Percentiles rank a stretch among this genome's conserved stretches.
These are phyloP conservation scores for Dusona sp. DNA, from an alignment of 2,888 invertebrate species.

Conservation along the genomic window DNA sequence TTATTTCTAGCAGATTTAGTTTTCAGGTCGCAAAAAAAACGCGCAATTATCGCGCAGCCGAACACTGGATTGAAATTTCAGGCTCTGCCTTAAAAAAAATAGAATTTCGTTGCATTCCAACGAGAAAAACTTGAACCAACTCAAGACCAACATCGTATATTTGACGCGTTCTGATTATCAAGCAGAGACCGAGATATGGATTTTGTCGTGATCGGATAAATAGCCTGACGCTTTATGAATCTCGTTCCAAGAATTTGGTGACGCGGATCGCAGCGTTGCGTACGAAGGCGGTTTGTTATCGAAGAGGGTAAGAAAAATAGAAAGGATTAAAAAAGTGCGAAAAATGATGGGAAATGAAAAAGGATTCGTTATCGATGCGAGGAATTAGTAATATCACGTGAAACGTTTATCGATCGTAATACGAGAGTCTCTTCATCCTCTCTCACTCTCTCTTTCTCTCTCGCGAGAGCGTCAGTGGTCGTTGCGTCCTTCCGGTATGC, in stretches of 20 bases:
- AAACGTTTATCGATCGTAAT: slow-evolving; percentile 66
- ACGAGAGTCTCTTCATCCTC: slow-evolving; percentile 21
- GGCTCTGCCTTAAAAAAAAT: background rate
- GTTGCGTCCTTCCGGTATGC: slow-evolving; percentile 70
- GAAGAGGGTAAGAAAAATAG: background rate
- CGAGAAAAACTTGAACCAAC: background rate
- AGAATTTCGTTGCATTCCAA: background rate
- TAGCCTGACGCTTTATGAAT: slow-evolving; percentile 15
- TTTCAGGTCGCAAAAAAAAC: no score
- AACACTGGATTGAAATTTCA: no score
- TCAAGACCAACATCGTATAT: no score
- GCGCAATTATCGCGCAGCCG: no score
- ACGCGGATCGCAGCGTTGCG: slow-evolving; percentile 29
- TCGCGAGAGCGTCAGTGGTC: slow-evolving; percentile 62
- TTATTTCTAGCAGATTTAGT: no score
- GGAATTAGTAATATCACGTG: slow-evolving; percentile 59
- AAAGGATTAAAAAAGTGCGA: background rate
- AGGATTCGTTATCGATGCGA: slow-evolving; percentile 64
- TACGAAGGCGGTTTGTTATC: slow-evolving; percentile 1
- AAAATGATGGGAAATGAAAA: slow-evolving; percentile 23
- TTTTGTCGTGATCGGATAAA: slow-evolving; percentile 57
- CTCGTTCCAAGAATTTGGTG: slow-evolving; percentile 52
- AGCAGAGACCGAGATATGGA: slow-evolving; percentile 53
- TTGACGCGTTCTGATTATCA: background rate
- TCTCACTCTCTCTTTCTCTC: slow-evolving; percentile 36